Base-by-base conservation (phyloP, 2,888 invertebrate species). In the Patella depressa region DNA sequence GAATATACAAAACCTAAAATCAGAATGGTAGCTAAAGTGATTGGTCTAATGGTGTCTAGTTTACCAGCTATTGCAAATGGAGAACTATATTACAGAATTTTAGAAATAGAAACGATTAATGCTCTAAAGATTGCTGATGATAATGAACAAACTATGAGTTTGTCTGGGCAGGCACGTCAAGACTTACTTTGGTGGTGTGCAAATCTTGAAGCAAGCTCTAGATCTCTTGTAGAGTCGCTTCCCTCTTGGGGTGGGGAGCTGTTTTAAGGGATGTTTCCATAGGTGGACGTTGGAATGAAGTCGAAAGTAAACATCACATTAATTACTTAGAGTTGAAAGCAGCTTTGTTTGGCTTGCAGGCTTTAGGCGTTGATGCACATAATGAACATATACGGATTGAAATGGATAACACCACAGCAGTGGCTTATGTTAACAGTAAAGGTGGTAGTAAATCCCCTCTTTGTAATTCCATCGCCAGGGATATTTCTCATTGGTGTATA, bases 141-240 rank as follows among this genome's bases (percentile, higher is more conserved):
- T 24, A 69, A 72, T 75, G 72, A 53, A 24, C 9, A 11, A 11
- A 9, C 19, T 71, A 34, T 29, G 11, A 12, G 14, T 69, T 75
- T n/a, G 34, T 72, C n/a, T 5, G 2, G 11, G 9, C 34, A 45
- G 12, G 57, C 24, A 78, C 2, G 54, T 19, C 5, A 59, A 59
- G 75, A 78, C 24, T 17, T 75, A 55, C 53, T 29, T 3, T 78
- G 75, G 78, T 75, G 75, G 78, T 69, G 71, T 53, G 65, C 53
- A 3, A 71, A 71, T 45, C 24, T 74, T 29, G 53, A 57, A 15
- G 15, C n/a, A 12, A 72, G 71, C 45, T 19, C 24, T 15, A 77
- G 71, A 24, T 12, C 17, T 59, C 15, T 78, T 53, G 57, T 12
- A 53, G 53, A 54, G 11, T 19, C 54, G 12, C 54, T 75, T 75